Conservation (phyloP, 2,113 vertebrate species). For the Hyaena hyaena region DNA sequence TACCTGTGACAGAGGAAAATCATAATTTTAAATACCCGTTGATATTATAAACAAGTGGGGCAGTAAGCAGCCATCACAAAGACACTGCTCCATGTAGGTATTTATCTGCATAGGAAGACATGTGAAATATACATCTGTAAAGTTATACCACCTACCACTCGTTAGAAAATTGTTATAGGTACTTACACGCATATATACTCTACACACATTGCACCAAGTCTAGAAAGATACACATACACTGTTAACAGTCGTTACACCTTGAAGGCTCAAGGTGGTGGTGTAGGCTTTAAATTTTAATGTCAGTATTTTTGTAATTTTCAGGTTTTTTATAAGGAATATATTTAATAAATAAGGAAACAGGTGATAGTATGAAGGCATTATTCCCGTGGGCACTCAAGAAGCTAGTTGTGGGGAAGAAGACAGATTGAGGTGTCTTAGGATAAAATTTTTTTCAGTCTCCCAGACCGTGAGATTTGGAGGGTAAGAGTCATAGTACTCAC, state of each 20-base stretch:
- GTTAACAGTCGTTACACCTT: not conserved
- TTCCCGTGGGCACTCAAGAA: not conserved
- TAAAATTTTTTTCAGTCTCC: not conserved
- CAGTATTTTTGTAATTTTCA: not conserved
- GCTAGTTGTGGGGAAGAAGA: not conserved
- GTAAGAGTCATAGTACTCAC: not conserved
- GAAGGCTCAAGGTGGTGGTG: not conserved
- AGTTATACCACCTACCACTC: not conserved
- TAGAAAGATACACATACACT: not conserved
- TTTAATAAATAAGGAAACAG: not conserved
- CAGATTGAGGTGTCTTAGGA: not conserved
- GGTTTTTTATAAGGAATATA: not conserved
- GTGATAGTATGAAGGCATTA: not conserved
- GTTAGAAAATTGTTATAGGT: not conserved
- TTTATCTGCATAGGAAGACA: not conserved
- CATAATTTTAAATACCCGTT: not conserved
- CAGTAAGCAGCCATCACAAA: not conserved
- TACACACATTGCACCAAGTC: not conserved
- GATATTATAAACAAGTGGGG: not conserved
- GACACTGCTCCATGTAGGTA: not conserved
- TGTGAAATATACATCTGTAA: not conserved
- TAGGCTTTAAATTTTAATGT: not conserved
- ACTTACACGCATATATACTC: not conserved
- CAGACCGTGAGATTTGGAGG: not conserved
- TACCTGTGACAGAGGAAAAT: not conserved